Evolutionary conservation across 2,888 invertebrate genomes (phyloP).

Genomic region (Pyrrhia umbra): DNA sequence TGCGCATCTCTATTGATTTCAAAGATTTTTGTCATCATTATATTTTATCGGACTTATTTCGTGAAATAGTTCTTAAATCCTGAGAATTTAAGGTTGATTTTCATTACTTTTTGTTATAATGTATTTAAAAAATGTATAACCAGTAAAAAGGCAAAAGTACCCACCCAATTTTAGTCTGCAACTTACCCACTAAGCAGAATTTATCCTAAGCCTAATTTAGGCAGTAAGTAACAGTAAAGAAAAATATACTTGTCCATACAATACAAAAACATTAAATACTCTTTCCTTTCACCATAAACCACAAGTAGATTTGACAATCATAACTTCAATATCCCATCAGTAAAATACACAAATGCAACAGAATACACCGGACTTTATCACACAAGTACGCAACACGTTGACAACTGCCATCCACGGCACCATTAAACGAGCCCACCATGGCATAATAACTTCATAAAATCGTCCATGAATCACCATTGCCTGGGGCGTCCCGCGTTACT

Average conservation of each 20-base stretch:
- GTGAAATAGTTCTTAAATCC: slow-evolving; percentile 8
- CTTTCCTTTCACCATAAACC: neutral
- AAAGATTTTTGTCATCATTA: slow-evolving; percentile 23
- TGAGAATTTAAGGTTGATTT: slow-evolving; percentile 15
- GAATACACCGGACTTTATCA: neutral
- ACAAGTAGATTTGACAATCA: neutral
- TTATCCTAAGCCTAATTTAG: too few species aligned
- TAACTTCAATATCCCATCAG: neutral
- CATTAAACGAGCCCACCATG: slow-evolving; percentile 50
- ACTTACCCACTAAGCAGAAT: too few species aligned
- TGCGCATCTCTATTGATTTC: slow-evolving; percentile 8
- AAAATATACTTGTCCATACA: too few species aligned
- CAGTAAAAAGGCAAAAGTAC: too few species aligned
- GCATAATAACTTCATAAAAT: slow-evolving; percentile 63
- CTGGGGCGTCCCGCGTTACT: slow-evolving; percentile 68
- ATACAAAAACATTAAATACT: too few species aligned
- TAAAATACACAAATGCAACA: neutral
- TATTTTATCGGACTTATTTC: neutral
- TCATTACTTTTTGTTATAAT: too few species aligned
- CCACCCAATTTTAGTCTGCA: too few species aligned
- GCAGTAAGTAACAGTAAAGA: neutral
- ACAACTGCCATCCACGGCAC: slow-evolving; percentile 41
- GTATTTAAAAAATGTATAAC: too few species aligned
- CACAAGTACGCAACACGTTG: slow-evolving; percentile 19
- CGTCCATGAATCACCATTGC: slow-evolving; percentile 68